phyloP scores from a whole-genome alignment of 2,113 vertebrate genomes.

The Aepyceros melampus region DNA sequence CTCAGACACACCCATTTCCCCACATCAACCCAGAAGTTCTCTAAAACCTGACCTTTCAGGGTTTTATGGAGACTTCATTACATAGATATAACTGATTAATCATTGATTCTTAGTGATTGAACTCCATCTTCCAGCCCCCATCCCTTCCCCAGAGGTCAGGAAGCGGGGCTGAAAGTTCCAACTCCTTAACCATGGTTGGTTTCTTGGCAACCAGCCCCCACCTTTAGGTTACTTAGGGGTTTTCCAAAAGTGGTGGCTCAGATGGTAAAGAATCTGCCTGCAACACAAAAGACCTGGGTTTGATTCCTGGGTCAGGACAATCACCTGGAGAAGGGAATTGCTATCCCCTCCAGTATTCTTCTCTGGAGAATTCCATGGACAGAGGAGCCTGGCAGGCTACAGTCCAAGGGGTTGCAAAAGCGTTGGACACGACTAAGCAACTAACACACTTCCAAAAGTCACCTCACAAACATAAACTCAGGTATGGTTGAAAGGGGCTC shows the following conservation, averaged over 20 bases:
- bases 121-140: not conserved
- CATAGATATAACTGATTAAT: not conserved
- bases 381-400: not conserved
- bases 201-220: not conserved
- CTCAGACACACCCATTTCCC: not conserved
- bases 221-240: not conserved
- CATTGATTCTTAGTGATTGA: not conserved
- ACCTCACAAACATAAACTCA: not conserved
- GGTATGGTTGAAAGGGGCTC: not conserved
- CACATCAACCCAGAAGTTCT: not conserved
- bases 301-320: not conserved
- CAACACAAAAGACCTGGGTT: not conserved
- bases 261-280: not conserved
- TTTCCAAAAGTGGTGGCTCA: not conserved
- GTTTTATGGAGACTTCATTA: not conserved
- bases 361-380: not conserved
- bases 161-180: not conserved
- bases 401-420: not conserved
- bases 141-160: not conserved
- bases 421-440: accelerated
- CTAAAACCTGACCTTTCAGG: not conserved
- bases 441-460: not conserved
- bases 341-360: not conserved
- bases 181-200: not conserved
- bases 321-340: not conserved